Evolutionary conservation across 2,888 invertebrate species (phyloP).

Genomic region (Petrolisthes cinctipes): DNA sequence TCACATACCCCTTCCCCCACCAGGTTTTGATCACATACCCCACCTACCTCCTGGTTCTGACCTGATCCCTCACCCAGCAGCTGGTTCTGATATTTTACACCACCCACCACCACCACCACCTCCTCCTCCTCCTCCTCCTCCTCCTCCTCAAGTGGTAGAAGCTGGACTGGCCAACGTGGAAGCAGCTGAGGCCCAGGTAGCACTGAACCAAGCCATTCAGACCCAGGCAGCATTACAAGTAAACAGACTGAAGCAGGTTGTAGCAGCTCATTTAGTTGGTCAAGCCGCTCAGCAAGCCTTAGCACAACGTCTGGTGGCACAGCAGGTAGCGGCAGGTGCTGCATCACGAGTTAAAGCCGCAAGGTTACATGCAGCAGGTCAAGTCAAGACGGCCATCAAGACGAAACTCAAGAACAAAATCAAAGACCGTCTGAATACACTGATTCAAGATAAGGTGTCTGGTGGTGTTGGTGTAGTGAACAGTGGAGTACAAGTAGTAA

Average conservation of each 20-base stretch:
- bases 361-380: conserved; percentile 13
- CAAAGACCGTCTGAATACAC: conserved; percentile 29
- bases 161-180: conserved; percentile 11
- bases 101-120: neutral
- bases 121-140: neutral
- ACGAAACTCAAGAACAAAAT: conserved; percentile 20
- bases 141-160: neutral
- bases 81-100: no score
- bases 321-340: conserved; percentile 5
- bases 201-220: conserved; percentile 31
- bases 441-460: conserved; percentile 1
- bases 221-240: conserved; percentile 35
- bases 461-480: neutral
- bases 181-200: conserved; percentile 13
- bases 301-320: conserved; percentile 22
- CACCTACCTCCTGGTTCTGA: neutral
- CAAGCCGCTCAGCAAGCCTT: conserved; percentile 17
- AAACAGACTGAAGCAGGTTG: conserved; percentile 21
- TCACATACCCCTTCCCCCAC: no score
- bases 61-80: neutral
- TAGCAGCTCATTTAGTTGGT: conserved; percentile 38
- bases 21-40: neutral
- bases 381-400: conserved; percentile 27
- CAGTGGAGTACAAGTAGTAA: neutral
- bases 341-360: neutral